phyloP scores from a whole-genome alignment of 2,113 vertebrate species.

The Tonatia bakeri region DNA sequence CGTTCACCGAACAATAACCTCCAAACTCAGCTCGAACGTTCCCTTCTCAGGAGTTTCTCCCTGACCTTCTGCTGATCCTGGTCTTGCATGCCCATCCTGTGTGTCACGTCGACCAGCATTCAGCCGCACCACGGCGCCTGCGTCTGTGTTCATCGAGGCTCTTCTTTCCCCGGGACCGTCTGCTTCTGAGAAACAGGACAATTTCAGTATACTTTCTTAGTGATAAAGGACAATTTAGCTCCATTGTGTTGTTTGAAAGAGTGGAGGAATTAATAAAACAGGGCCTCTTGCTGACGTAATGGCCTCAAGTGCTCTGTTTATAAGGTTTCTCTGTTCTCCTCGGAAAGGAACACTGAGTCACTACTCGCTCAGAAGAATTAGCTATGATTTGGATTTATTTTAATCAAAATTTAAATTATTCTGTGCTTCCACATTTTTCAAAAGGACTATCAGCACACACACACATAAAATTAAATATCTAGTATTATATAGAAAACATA shows the following conservation, averaged over 20 bases:
- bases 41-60: rapidly evolving
- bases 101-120: rapidly evolving
- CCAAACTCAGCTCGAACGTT: too few species aligned
- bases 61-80: rapidly evolving
- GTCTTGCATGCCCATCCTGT: rapidly evolving
- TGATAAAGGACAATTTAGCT: neutral
- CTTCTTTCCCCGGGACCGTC: neutral
- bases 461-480: neutral
- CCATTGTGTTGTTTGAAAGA: neutral
- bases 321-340: neutral
- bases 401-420: neutral
- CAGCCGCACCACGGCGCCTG: neutral
- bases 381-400: neutral
- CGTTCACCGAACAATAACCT: neutral
- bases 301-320: neutral
- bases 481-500: neutral
- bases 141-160: neutral
- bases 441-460: neutral
- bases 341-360: neutral
- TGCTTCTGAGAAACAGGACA: neutral
- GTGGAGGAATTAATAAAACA: neutral
- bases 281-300: neutral
- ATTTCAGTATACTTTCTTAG: neutral
- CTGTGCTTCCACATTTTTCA: neutral
- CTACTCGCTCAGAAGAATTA: neutral